Base-by-base conservation (phyloP, 2,113 vertebrate species). In the Pogona vitticeps region DNA sequence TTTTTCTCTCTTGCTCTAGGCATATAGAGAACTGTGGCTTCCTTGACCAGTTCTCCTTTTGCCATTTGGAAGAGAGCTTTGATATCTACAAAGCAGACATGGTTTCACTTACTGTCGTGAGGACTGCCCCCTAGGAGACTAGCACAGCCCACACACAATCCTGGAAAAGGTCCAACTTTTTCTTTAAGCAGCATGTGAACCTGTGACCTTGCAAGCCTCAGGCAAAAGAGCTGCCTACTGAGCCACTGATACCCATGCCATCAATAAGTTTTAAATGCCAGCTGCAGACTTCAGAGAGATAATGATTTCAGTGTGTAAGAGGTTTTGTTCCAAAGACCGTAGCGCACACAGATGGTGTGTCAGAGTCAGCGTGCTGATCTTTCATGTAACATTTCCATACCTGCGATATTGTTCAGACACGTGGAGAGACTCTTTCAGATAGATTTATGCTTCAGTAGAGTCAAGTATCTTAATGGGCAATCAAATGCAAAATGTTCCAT, bases 251-350 rank as follows among this genome's bases (percentile, higher is more conserved):
- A 89, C 86, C 92, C 90, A 91, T 88, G 71, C 91, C 91, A 88
- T 93, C 92, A 90, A 90, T 92, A 90, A 94, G 92, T 93, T 89
- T 93, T 92, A 94, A 92, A 94, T 94, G 86, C 83, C 94, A 92
- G 67, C 92, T 91, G 89, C 91, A 89, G 91, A 88, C 91, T 92
- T 92, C 83, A 83, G 92, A 89, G 67, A 87, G 90, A 80, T 94
- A 91, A 91, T 88, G 89, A 90, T 92, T 95, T 95, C 94, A 93
- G 89, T 91, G 83, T 92, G 86, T 88, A 88, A 92, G 36, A 86
- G 56, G 59, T 91, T 94, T 94, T 91, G 79, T 77, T 46, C 38
- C 94, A 90, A 90, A 92, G 92, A 90, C 89, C 83, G 56, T 82
- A 92, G 88, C 76, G 93, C 90, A 82, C 71, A 52, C 73, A 59